These are phyloP conservation scores for Nymphalis polychloros DNA, from an alignment of 2,888 invertebrate genomes.

Conservation along the genomic window DNA sequence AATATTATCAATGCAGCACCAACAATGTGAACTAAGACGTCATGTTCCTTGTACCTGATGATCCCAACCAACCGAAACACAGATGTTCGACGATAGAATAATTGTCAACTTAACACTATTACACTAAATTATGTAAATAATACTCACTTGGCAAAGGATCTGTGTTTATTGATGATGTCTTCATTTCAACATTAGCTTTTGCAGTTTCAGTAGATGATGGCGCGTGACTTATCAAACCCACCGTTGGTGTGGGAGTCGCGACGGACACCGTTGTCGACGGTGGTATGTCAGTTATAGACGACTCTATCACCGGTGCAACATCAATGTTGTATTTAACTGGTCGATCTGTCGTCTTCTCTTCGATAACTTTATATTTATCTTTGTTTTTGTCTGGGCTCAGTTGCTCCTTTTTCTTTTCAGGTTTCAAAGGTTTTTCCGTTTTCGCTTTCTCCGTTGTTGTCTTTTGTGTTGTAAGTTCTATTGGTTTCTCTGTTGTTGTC, in stretches of 20 bases:
- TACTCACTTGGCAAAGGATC: constrained; percentile 67
- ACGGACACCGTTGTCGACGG: constrained; percentile 35
- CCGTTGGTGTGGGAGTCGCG: constrained; percentile 65
- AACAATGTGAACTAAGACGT: too few species aligned
- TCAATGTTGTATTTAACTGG: constrained; percentile 53
- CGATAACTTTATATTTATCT: constrained; percentile 50
- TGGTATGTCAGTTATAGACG: constrained; percentile 55
- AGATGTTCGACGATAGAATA: too few species aligned
- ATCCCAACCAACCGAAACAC: neutral
- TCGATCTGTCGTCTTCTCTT: constrained; percentile 49
- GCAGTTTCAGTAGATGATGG: constrained; percentile 47
- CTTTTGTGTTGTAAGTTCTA: constrained; percentile 46
- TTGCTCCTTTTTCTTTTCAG: constrained; percentile 67
- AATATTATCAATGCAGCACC: too few species aligned
- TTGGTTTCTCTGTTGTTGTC: constrained; percentile 48
- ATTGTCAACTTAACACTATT: too few species aligned
- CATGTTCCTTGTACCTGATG: too few species aligned
- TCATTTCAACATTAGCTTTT: constrained; percentile 44
- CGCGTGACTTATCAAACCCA: constrained; percentile 55
- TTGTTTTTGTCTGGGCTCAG: constrained; percentile 59
- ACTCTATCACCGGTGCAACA: constrained; percentile 58
- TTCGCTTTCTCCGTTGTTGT: constrained; percentile 49
- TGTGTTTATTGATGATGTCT: constrained; percentile 64
- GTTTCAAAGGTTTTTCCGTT: constrained; percentile 54
- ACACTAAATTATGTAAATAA: neutral